Conservation (phyloP, 2,113 vertebrate species). For the Capreolus pygargus region DNA sequence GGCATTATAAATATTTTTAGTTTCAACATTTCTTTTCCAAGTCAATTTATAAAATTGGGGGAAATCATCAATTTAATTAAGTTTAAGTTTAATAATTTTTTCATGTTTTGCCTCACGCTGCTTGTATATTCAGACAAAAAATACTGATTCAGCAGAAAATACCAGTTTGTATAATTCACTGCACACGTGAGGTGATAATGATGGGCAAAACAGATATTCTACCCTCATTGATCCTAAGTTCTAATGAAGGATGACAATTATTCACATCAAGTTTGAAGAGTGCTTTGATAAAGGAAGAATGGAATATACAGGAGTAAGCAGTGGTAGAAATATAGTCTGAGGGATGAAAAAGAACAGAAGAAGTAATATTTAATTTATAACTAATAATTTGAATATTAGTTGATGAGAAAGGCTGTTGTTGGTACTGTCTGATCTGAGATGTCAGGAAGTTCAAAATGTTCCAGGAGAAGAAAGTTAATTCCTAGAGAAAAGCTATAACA, state of each 20-base stretch:
- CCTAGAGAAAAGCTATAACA: neutral
- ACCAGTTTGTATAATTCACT: neutral
- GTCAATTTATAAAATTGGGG: neutral
- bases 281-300: neutral
- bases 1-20: neutral
- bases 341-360: neutral
- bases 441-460: neutral
- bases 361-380: neutral
- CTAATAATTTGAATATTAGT: neutral
- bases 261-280: neutral
- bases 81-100: neutral
- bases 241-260: neutral
- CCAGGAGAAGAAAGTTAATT: neutral
- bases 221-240: neutral
- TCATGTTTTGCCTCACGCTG: neutral
- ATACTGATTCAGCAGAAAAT: neutral
- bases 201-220: neutral
- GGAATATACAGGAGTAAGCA: neutral
- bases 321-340: neutral
- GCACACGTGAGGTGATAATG: neutral
- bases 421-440: neutral
- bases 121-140: neutral
- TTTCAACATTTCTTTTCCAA: neutral
- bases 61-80: neutral
- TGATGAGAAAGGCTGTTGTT: neutral